These are phyloP conservation scores for Solenopsis fugax DNA, from an alignment of 1,140 invertebrate genomes.

Conservation along the genomic window DNA sequence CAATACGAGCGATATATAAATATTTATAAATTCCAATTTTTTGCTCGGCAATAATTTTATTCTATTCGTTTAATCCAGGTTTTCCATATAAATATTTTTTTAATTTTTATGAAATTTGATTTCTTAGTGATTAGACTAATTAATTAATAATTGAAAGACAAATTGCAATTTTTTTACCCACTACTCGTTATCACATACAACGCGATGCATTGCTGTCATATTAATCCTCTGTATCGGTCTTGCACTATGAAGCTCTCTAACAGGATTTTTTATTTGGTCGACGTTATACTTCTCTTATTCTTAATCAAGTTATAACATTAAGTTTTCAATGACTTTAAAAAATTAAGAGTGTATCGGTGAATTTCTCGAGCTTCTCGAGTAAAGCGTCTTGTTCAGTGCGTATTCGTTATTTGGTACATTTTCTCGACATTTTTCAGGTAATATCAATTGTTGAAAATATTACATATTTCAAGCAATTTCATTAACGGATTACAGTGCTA, in stretches of 20 bases:
- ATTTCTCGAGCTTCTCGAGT: slow-evolving; percentile 19
- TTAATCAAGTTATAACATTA: slow-evolving; percentile 38
- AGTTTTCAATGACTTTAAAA: slow-evolving; percentile 22
- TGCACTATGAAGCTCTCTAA: slow-evolving; percentile 17
- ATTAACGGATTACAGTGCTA: background rate
- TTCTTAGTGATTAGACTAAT: slow-evolving; percentile 1
- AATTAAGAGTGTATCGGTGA: slow-evolving; percentile 7
- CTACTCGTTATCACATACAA: slow-evolving; percentile 14
- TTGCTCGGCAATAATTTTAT: background rate
- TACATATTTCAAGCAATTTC: slow-evolving; percentile 21
- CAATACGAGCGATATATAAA: background rate
- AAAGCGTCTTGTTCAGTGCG: slow-evolving; percentile 10
- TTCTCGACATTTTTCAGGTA: slow-evolving; percentile 11
- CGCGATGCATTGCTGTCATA: slow-evolving; percentile 38
- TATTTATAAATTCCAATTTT: slow-evolving; percentile 6
- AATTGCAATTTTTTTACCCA: background rate
- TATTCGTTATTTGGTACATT: slow-evolving; percentile 22
- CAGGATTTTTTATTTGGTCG: slow-evolving; percentile 45
- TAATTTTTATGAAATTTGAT: background rate
- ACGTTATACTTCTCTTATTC: slow-evolving; percentile 31
- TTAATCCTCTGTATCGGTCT: slow-evolving; percentile 38
- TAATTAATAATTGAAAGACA: slow-evolving; percentile 26
- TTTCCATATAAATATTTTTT: background rate
- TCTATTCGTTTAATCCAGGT: background rate
- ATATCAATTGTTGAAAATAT: slow-evolving; percentile 26